A percentile compares a stretch with the other conserved stretches of the same genome.
These are phyloP conservation scores for Takifugu ocellatus DNA, from an alignment of 2,797 vertebrate species.

Conservation along the genomic window DNA sequence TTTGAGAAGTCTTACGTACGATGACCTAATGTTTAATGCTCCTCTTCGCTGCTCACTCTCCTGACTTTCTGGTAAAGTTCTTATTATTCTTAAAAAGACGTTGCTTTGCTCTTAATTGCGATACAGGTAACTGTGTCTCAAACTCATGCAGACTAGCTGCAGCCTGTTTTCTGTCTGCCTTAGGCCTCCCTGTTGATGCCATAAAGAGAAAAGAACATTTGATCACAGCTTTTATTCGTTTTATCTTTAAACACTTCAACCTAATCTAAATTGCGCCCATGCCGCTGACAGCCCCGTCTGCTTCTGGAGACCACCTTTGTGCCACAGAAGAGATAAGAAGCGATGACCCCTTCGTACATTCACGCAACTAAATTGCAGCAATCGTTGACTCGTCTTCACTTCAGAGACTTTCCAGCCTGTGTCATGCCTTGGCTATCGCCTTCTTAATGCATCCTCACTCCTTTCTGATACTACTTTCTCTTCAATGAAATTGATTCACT, in stretches of 20 bases:
- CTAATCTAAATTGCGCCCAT: no score
- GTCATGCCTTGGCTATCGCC: constrained; percentile 12
- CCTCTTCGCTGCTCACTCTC: constrained; percentile 14
- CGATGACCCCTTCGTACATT: background rate
- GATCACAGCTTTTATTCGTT: no score
- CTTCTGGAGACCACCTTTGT: constrained; percentile 36
- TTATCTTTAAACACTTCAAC: no score
- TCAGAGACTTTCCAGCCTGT: constrained; percentile 6
- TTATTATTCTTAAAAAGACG: no score
- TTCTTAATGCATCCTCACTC: constrained; percentile 10
- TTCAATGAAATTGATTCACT: constrained; percentile 51
- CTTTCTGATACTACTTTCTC: constrained; percentile 6
- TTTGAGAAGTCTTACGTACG: constrained; percentile 35
- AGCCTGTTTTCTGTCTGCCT: no score
- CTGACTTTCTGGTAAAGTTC: no score
- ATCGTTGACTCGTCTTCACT: constrained; percentile 8
- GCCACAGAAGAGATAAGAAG: constrained; percentile 35
- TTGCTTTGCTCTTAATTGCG: no score
- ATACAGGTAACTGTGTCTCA: no score
- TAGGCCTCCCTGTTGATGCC: no score
- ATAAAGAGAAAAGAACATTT: no score
- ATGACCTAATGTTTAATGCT: constrained; percentile 44
- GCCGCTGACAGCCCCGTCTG: background rate
- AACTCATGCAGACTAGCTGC: no score
- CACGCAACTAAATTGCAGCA: constrained; percentile 1